Evolutionary conservation across 2,113 vertebrate species (phyloP), one percentile per base, ranked within the genome.

Genomic region (Melierax canorus): DNA sequence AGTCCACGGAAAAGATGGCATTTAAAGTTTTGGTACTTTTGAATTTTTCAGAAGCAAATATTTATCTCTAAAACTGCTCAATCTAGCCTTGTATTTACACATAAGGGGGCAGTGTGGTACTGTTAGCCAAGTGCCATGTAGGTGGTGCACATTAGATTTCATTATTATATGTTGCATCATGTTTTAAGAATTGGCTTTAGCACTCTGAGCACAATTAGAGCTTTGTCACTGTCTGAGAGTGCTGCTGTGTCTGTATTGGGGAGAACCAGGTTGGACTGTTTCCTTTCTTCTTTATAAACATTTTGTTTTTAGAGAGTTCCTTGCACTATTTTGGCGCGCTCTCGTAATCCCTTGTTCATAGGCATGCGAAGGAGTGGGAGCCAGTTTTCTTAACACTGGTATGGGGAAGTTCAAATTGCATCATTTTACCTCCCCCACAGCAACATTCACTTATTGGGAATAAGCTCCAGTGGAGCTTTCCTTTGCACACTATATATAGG

Each of bases 101-200:
- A 97, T 98, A 96, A 98, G 98, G 96, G 98, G 98, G 98, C 98
- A 98, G 97, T 98, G 86, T 98, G 97, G 97, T 93, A 97, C 98
- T 96, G 48, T 77, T 75, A 95, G 98, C 97, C 73, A 91, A 94
- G 41, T 66, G 72, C 80, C 86, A 69, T 19, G 29, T 56, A 76
- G 89, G 84, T 79, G 93, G 84, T 79, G 92, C 88, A 67, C 45
- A 11, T 95, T 75, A 67, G 51, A 93, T 92, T 95, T 96, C 92
- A 21, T 97, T 97, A 78, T 91, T 94, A 34, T 74, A 32, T 86
- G 66, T 81, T 95, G 87, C 92, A 78, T 96, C 83, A 53, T 87
- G 91, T 91, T 96, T 88, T 91, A 96, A 93, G 81, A 86, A 86
- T 91, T 86, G 85, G 43, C 80, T 95, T 97, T 81, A 43, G 92